phyloP scores from a whole-genome alignment of 2,797 vertebrate species.

The Protosalanx chinensis region DNA sequence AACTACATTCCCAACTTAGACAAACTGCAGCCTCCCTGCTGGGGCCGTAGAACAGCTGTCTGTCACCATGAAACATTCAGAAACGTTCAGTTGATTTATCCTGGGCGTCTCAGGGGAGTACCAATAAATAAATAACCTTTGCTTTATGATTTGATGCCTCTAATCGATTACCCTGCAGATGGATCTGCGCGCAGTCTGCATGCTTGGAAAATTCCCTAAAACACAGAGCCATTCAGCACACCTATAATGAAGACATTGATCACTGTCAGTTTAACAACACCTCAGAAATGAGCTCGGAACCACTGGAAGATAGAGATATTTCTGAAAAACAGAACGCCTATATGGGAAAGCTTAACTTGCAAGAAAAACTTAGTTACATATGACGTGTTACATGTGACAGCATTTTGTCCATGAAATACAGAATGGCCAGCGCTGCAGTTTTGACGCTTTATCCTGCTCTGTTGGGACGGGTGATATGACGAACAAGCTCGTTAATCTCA shows the following conservation, averaged over 20 bases:
- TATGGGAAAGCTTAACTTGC: neutral
- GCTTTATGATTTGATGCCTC: slow-evolving; percentile 41
- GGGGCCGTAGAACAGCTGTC: slow-evolving; percentile 10
- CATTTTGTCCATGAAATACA: too few species aligned
- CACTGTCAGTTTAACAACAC: slow-evolving; percentile 61
- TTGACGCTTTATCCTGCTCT: neutral
- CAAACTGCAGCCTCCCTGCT: slow-evolving; percentile 1
- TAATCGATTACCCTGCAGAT: slow-evolving; percentile 48
- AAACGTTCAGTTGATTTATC: slow-evolving; percentile 31
- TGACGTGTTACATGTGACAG: too few species aligned
- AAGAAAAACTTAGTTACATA: neutral
- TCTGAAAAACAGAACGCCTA: neutral
- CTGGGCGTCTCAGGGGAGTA: slow-evolving; percentile 28
- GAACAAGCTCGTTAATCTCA: slow-evolving; percentile 31
- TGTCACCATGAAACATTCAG: slow-evolving; percentile 20
- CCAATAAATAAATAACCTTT: slow-evolving; percentile 34
- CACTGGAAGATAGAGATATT: slow-evolving; percentile 33
- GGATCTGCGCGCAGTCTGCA: slow-evolving; percentile 40
- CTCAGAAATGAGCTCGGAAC: slow-evolving; percentile 45
- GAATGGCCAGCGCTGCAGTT: neutral
- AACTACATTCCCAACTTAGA: slow-evolving; percentile 5
- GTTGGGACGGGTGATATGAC: slow-evolving; percentile 34
- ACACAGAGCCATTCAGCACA: slow-evolving; percentile 50
- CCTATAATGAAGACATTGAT: slow-evolving; percentile 65
- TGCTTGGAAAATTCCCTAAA: slow-evolving; percentile 46